Evolutionary conservation across 2,797 vertebrate genomes (phyloP).

Genomic region (Sebastes matsubarae): DNA sequence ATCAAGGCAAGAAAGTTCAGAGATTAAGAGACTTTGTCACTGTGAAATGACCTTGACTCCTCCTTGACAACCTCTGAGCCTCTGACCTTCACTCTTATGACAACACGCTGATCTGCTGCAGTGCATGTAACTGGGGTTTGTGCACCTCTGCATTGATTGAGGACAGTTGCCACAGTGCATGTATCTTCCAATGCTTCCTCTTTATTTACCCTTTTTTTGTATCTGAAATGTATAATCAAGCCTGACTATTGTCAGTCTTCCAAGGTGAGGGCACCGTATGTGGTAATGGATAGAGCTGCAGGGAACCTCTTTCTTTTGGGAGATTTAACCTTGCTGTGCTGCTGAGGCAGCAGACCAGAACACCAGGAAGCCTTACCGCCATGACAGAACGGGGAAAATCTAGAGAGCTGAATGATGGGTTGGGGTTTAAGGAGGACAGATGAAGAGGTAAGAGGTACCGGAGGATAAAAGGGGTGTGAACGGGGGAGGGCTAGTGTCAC

Average conservation of each 20-base stretch:
- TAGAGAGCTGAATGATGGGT: slow-evolving; percentile 7
- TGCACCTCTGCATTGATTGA: neutral
- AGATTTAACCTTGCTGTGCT: slow-evolving; percentile 71
- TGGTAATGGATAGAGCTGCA: slow-evolving; percentile 43
- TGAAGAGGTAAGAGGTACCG: slow-evolving; percentile 9
- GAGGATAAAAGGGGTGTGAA: slow-evolving; percentile 14
- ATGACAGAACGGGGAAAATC: slow-evolving; percentile 5
- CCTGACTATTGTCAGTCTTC: slow-evolving; percentile 20
- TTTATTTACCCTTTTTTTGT: slow-evolving; percentile 15
- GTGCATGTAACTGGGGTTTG: neutral
- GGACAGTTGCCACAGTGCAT: neutral
- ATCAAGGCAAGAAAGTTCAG: slow-evolving; percentile 30
- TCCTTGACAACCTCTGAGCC: slow-evolving; percentile 13
- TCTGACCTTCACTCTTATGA: neutral
- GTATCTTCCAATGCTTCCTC: neutral
- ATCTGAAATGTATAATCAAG: slow-evolving; percentile 57
- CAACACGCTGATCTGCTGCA: neutral
- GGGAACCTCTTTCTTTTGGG: slow-evolving; percentile 55
- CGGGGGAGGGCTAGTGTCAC: neutral
- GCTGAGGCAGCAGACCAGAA: slow-evolving; percentile 73
- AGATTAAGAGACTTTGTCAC: slow-evolving; percentile 40
- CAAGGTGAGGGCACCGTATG: slow-evolving; percentile 52
- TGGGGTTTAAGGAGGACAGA: slow-evolving; percentile 19
- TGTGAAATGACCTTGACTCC: slow-evolving; percentile 33
- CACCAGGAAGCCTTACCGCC: slow-evolving; percentile 39